Evolutionary conservation across 2,888 invertebrate species (phyloP), one percentile per base, ranked within the genome.

Genomic region (Pseudococcus viburni): DNA sequence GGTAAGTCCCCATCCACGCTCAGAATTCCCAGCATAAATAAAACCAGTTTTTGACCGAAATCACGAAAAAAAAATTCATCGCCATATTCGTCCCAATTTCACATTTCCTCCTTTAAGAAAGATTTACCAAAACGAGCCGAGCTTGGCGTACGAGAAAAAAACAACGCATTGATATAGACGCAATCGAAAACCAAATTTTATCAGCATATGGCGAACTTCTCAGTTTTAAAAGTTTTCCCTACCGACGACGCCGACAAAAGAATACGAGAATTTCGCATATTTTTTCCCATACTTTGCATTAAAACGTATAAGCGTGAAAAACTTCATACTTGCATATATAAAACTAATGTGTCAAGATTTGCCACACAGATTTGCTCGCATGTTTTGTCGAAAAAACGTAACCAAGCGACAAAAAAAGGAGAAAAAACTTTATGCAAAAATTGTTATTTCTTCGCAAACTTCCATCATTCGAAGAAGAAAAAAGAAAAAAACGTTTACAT

Each of bases 121-220:
- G 80, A 80, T 80, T 80, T 42, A 42, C 42, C 42, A 42, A 8
- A 9, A 6, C 42, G 42, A 42, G 42, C 42, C 42, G 5, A 42
- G 42, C 42, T 42, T 5, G 8, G 42, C 26, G 42, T 9, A 42
- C 9, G 42, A 42, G 17, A 80, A 19, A n/a, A 83, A 83, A 83
- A 83, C 46, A 83, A 83, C 33, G n/a, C 64, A 19, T 22, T 19
- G 46, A 83, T 83, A 83, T n/a, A 83, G 26, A 17, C 80, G 46
- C 46, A 83, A 83, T 83, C 80, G 80, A 83, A 83, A 83, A 46
- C 80, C 80, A 83, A 83, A 83, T 83, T 83, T 83, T 83, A 83
- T 83, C 80, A 83, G 46, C 80, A 83, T 83, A 46, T 83, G 80
- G 33, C 33, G 46, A 83, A 39, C 80, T 83, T 83, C 80, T 83